A percentile compares a stretch with the other conserved stretches of the same genome.
Conservation (phyloP, 2,113 vertebrate species). For the Microtus pennsylvanicus region DNA sequence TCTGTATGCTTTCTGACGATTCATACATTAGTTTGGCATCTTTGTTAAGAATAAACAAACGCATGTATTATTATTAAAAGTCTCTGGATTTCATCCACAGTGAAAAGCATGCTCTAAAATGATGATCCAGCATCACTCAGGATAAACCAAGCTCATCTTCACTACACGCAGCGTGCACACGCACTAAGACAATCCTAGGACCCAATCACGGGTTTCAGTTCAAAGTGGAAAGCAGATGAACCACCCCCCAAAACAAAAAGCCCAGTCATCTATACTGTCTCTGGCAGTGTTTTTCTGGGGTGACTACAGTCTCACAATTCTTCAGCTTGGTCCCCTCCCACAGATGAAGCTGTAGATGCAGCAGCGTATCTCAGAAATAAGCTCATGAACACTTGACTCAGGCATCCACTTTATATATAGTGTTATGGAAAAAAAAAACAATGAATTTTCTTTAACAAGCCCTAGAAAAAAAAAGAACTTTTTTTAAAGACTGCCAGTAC, state of each 20-base stretch:
- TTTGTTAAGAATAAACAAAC: background rate
- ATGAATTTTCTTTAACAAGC: background rate
- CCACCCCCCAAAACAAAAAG: background rate
- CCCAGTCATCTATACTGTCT: background rate
- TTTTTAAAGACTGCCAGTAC: background rate
- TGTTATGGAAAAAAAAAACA: too few relatives aligned
- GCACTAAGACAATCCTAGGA: background rate
- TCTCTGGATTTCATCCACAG: background rate
- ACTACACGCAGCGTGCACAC: background rate
- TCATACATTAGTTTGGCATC: background rate
- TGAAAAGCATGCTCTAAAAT: constrained; percentile 7
- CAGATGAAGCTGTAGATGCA: background rate
- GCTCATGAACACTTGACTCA: background rate
- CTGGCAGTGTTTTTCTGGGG: background rate
- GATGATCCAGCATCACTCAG: background rate
- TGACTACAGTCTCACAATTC: background rate
- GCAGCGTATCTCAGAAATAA: fast-evolving
- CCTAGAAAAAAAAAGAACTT: too few relatives aligned
- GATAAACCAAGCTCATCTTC: background rate
- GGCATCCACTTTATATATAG: background rate
- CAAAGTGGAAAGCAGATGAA: background rate
- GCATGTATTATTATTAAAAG: background rate
- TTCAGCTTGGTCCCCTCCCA: background rate
- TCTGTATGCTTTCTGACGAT: background rate
- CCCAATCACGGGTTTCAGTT: background rate